phyloP scores from a whole-genome alignment of 2,113 vertebrate species.

The Cygnus buccinator region DNA sequence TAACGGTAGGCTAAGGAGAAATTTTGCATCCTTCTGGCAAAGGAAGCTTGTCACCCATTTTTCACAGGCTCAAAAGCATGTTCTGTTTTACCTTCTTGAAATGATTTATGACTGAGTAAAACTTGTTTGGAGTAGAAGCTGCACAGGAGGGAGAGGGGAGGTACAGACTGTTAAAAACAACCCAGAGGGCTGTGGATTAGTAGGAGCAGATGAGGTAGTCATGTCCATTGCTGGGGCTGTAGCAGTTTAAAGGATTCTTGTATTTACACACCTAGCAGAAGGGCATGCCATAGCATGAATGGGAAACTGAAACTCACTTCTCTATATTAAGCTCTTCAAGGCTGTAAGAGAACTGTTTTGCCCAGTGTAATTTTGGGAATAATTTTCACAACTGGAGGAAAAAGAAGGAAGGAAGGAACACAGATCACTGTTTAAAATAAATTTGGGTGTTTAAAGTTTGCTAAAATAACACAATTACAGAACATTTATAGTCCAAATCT shows the following conservation, averaged over 20 bases:
- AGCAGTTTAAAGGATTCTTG: not conserved
- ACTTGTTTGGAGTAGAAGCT: not conserved
- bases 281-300: not conserved
- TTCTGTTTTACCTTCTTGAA: not conserved
- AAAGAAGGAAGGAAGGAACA: not conserved
- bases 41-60: not conserved
- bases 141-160: not conserved
- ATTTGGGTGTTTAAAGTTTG: not conserved
- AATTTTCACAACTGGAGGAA: not conserved
- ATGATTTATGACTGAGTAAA: not conserved
- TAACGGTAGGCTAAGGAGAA: not conserved
- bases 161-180: not conserved
- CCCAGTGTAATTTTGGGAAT: not conserved
- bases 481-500: not conserved
- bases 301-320: not conserved
- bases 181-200: not conserved
- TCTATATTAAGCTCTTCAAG: not conserved
- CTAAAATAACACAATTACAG: not conserved
- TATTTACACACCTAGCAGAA: not conserved
- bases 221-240: not conserved
- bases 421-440: not conserved
- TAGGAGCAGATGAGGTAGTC: not conserved
- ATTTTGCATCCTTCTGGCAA: not conserved
- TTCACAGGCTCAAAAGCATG: not conserved
- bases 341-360: not conserved